Evolutionary conservation across 2,888 invertebrate species (phyloP).

Genomic region (Biston betularia): DNA sequence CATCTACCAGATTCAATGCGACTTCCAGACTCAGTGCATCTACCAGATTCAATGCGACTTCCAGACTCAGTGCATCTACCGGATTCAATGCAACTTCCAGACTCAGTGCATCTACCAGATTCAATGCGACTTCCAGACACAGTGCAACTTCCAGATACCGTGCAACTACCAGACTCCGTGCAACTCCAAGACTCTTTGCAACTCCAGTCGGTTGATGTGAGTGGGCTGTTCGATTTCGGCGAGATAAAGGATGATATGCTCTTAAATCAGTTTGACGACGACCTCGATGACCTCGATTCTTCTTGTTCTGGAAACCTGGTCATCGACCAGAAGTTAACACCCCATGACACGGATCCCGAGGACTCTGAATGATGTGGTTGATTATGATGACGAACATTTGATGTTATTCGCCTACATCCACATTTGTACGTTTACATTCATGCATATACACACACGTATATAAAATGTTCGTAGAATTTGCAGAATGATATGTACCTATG

Average conservation of each 20-base stretch:
- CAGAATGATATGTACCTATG: too few species aligned
- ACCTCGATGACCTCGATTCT: constrained; percentile 30
- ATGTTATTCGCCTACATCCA: too few species aligned
- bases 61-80: neutral
- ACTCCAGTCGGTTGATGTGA: constrained; percentile 39
- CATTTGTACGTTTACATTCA: too few species aligned
- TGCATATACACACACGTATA: too few species aligned
- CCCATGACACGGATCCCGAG: constrained; percentile 32
- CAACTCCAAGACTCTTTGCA: neutral
- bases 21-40: neutral
- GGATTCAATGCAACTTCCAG: neutral
- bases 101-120: neutral
- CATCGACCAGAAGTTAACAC: constrained; percentile 29
- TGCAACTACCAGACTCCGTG: neutral
- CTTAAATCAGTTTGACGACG: constrained; percentile 43
- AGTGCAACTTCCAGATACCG: neutral
- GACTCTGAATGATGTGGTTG: constrained; percentile 1
- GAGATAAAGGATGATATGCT: constrained; percentile 39
- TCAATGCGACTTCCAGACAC: neutral
- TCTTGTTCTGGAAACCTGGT: constrained; percentile 24
- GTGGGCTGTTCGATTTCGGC: constrained; percentile 42
- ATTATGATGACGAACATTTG: too few species aligned
- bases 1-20: constrained; percentile 21
- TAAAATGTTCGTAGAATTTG: too few species aligned
- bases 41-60: constrained; percentile 12